These are phyloP conservation scores for Scylla paramamosain DNA, from an alignment of 1,140 invertebrate genomes.

Conservation along the genomic window DNA sequence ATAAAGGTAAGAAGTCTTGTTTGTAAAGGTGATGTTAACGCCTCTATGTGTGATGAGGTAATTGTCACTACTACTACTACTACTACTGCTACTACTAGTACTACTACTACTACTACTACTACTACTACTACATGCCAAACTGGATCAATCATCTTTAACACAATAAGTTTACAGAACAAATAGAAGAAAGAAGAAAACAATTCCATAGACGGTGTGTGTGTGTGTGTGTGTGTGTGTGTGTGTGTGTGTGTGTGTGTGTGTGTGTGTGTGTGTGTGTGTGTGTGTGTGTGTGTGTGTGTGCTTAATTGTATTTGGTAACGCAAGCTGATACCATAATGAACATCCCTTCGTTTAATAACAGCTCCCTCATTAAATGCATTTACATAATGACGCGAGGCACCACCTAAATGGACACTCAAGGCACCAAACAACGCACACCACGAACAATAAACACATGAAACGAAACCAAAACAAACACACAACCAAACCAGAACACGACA, in stretches of 20 bases:
- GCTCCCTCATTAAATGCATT: background rate
- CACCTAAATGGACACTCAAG: background rate
- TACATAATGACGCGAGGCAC: background rate
- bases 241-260: constrained; percentile 54
- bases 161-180: too few species aligned
- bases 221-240: constrained; percentile 44
- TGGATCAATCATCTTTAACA: too few species aligned
- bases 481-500: too few species aligned
- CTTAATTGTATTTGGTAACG: constrained; percentile 14
- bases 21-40: background rate
- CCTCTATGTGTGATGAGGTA: background rate
- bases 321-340: background rate
- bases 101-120: too few species aligned
- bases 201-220: background rate
- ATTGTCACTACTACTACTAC: too few species aligned
- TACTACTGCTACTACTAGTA: too few species aligned
- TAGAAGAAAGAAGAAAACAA: too few species aligned
- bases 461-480: background rate
- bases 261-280: constrained; percentile 53
- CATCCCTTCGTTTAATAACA: background rate
- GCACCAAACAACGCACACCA: background rate
- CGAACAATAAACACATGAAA: background rate
- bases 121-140: too few species aligned
- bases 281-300: constrained; percentile 48
- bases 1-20: background rate